Conservation (phyloP, 2,113 vertebrate genomes). For the Aramus guarauna region DNA sequence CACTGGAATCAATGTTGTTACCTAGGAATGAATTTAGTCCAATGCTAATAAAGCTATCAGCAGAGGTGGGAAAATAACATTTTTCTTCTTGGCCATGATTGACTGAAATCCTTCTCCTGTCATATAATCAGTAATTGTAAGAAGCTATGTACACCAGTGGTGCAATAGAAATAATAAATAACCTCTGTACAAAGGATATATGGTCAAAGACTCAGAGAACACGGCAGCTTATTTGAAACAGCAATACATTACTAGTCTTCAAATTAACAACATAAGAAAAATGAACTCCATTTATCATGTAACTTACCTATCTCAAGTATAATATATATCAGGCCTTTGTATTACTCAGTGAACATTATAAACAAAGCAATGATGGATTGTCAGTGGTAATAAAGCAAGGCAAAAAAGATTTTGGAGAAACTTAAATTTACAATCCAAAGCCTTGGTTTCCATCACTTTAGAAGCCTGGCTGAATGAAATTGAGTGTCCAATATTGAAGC, state of each 20-base stretch:
- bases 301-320: not conserved
- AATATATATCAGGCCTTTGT: not conserved
- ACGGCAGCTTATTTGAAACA: not conserved
- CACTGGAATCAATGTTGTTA: not conserved
- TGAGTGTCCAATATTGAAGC: not conserved
- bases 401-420: not conserved
- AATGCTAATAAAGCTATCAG: conserved; percentile 16
- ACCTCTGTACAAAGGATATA: not conserved
- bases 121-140: conserved; percentile 20
- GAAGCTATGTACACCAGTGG: not conserved
- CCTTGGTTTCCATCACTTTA: not conserved
- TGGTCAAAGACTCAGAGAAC: not conserved
- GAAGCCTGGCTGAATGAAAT: not conserved
- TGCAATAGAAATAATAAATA: conserved; percentile 21
- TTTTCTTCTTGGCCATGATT: not conserved
- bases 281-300: not conserved
- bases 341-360: not conserved
- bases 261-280: conserved; percentile 10
- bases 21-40: not conserved
- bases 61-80: not conserved
- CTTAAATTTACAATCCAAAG: not conserved
- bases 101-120: conserved; percentile 21
- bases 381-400: not conserved
- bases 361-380: not conserved
- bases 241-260: not conserved